phyloP scores from a whole-genome alignment of 2,797 vertebrate genomes.

The Anguilla anguilla region DNA sequence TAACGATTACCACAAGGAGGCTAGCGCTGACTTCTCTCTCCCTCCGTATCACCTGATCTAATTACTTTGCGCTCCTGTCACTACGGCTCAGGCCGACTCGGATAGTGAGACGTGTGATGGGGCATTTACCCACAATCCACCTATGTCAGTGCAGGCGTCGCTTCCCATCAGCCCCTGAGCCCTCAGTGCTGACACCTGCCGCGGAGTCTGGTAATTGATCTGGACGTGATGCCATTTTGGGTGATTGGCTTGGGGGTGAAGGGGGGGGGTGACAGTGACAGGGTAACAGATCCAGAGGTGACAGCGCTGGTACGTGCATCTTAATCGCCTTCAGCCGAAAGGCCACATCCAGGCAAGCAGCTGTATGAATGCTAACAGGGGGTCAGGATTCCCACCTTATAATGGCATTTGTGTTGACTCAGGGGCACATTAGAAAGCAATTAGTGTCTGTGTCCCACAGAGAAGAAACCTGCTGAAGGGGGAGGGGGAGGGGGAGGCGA shows the following conservation, averaged over 20 bases:
- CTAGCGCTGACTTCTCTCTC: not conserved
- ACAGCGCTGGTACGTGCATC: not conserved
- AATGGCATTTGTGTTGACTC: conserved; percentile 18
- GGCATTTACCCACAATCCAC: conserved; percentile 15
- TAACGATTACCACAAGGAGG: not conserved
- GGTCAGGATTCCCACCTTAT: conserved; percentile 27
- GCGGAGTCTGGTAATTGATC: not conserved
- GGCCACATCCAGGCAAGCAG: conserved; percentile 29
- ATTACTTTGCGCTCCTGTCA: not conserved
- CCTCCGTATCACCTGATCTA: not conserved
- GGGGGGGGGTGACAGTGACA: not conserved
- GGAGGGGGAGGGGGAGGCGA: not conserved
- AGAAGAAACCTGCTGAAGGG: not conserved
- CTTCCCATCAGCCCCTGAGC: conserved; percentile 8
- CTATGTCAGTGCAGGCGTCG: not conserved
- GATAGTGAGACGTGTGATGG: not conserved
- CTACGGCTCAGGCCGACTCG: not conserved
- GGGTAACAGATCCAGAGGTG: not conserved
- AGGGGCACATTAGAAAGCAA: conserved; percentile 16
- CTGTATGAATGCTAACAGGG: conserved; percentile 28
- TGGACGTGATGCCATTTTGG: conserved; percentile 6
- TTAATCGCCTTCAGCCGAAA: conserved; percentile 24
- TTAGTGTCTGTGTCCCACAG: conserved; percentile 16
- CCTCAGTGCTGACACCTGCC: not conserved
- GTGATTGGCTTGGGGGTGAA: not conserved